Percentiles rank a stretch among this genome's conserved stretches.
These are phyloP conservation scores for Pseudochirops corinnae DNA, from an alignment of 2,797 vertebrate species.

Conservation along the genomic window DNA sequence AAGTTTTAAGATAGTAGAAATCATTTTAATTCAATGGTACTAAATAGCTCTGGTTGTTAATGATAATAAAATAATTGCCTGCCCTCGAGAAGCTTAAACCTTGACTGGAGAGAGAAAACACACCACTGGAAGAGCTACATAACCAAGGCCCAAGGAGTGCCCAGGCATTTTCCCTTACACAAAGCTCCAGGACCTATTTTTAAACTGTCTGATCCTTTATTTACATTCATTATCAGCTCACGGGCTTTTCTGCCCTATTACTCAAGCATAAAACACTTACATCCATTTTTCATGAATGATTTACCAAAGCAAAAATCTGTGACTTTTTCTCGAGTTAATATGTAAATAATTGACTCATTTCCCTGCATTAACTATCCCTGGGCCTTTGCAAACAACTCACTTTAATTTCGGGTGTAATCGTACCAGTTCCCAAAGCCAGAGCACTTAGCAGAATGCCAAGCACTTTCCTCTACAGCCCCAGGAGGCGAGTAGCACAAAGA, in stretches of 20 bases:
- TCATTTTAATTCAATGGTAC: background rate
- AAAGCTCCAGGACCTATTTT: constrained; percentile 47
- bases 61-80: background rate
- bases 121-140: background rate
- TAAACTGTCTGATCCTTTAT: constrained; percentile 62
- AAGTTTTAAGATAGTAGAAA: background rate
- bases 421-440: background rate
- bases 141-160: background rate
- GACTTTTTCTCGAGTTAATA: constrained; percentile 53
- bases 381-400: background rate
- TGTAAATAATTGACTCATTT: constrained; percentile 63
- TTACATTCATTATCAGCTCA: constrained; percentile 72
- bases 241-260: constrained; percentile 66
- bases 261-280: constrained; percentile 69
- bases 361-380: constrained; percentile 57
- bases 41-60: background rate
- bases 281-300: constrained; percentile 71
- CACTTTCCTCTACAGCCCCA: background rate
- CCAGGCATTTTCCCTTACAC: background rate
- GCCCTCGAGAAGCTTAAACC: background rate
- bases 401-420: background rate
- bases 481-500: background rate
- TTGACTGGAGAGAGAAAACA: background rate
- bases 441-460: background rate
- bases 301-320: constrained; percentile 61